These are phyloP conservation scores for Prunella fulvescens DNA, from an alignment of 2,113 vertebrate genomes.

Conservation along the genomic window DNA sequence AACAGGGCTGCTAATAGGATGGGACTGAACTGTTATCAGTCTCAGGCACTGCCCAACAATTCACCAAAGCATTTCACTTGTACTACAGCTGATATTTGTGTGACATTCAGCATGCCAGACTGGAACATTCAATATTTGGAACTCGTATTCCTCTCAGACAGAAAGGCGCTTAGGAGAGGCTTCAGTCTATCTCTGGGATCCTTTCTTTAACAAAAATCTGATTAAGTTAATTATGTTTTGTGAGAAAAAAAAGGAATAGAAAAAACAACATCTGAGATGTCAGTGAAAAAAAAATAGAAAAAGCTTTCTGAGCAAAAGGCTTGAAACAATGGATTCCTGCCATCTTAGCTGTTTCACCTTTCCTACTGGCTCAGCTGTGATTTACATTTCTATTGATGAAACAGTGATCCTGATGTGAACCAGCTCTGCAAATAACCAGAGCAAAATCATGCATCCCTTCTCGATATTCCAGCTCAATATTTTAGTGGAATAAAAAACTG, in stretches of 20 bases:
- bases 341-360: constrained; percentile 17
- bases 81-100: constrained; percentile 12
- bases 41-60: background rate
- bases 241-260: background rate
- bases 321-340: constrained; percentile 19
- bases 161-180: constrained; percentile 8
- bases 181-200: background rate
- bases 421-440: background rate
- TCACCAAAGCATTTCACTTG: constrained; percentile 21
- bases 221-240: constrained; percentile 18
- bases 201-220: background rate
- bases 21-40: background rate
- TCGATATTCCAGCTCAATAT: background rate
- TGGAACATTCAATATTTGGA: constrained; percentile 43
- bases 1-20: background rate
- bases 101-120: background rate
- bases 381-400: constrained; percentile 6
- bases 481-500: background rate
- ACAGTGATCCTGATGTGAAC: background rate
- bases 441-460: background rate
- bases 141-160: constrained; percentile 7
- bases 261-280: background rate
- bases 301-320: constrained; percentile 27
- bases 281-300: background rate
- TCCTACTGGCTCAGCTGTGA: background rate